Percentiles rank a stretch among this genome's conserved stretches.
Conservation (phyloP, 2,113 vertebrate species). For the Castor canadensis region DNA sequence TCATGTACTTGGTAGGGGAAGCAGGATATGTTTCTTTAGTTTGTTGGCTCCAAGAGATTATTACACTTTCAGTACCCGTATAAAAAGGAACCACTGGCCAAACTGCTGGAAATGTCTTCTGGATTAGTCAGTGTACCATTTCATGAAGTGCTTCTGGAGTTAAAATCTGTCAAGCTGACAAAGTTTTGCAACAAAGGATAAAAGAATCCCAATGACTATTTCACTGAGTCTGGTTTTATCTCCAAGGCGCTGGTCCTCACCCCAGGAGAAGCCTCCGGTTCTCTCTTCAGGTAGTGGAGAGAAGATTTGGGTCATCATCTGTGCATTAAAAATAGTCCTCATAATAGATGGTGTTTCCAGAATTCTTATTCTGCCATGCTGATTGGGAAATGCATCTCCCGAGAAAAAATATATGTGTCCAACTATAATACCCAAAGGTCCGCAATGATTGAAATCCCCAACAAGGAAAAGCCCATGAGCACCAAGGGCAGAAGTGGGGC, state of each 20-base stretch:
- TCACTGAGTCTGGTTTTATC: slow-evolving; percentile 79
- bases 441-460: slow-evolving; percentile 98
- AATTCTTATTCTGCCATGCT: slow-evolving; percentile 96
- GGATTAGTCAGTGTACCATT: slow-evolving; percentile 68
- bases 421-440: slow-evolving; percentile 98
- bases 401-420: slow-evolving; percentile 98
- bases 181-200: slow-evolving; percentile 64
- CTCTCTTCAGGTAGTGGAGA: slow-evolving; percentile 96
- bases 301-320: slow-evolving; percentile 96
- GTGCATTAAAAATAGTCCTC: slow-evolving; percentile 96
- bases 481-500: slow-evolving; percentile 98
- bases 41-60: slow-evolving; percentile 80
- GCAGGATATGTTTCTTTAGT: slow-evolving; percentile 77
- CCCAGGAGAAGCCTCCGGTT: slow-evolving; percentile 96
- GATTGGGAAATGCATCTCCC: slow-evolving; percentile 98
- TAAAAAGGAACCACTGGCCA: slow-evolving; percentile 73
- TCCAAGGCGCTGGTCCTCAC: slow-evolving; percentile 95
- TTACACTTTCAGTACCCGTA: slow-evolving; percentile 74
- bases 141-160: slow-evolving; percentile 86
- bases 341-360: slow-evolving; percentile 92
- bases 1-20: slow-evolving; percentile 65
- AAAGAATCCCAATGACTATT: slow-evolving; percentile 63
- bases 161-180: slow-evolving; percentile 70
- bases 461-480: slow-evolving; percentile 97
- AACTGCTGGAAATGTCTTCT: slow-evolving; percentile 73